A percentile compares a stretch with the other conserved stretches of the same genome.
phyloP scores from a whole-genome alignment of 2,888 invertebrate genomes.

The Fragum fragum region DNA sequence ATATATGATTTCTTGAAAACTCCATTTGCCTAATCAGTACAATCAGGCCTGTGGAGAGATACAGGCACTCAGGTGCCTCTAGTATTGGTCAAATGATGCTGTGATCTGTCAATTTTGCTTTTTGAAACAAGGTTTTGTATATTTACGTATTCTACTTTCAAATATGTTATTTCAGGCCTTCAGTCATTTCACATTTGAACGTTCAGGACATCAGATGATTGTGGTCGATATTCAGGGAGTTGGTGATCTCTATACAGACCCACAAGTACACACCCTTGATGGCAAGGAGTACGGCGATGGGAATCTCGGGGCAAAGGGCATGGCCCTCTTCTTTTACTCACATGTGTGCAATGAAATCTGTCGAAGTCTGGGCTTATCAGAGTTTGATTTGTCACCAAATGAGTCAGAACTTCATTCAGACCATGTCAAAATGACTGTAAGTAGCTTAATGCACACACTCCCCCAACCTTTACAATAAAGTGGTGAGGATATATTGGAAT shows the following conservation, averaged over 20 bases:
- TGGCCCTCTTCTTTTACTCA: slow-evolving; percentile 89
- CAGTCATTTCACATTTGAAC: slow-evolving; percentile 89
- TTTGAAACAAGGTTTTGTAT: too few species aligned
- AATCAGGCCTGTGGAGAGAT: too few species aligned
- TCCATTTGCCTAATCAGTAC: too few species aligned
- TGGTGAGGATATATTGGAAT: too few species aligned
- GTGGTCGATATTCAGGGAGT: slow-evolving; percentile 89
- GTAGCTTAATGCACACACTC: too few species aligned
- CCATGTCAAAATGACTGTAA: slow-evolving; percentile 74
- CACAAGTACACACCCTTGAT: slow-evolving; percentile 88
- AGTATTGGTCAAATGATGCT: too few species aligned
- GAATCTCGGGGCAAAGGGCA: slow-evolving; percentile 89
- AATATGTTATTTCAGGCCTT: slow-evolving; percentile 88
- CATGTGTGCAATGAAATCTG: slow-evolving; percentile 89
- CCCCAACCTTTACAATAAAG: too few species aligned
- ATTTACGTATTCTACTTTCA: too few species aligned
- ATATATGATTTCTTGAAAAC: too few species aligned
- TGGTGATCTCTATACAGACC: slow-evolving; percentile 89
- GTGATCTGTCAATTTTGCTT: too few species aligned
- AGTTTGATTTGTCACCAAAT: slow-evolving; percentile 88
- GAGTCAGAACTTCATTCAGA: slow-evolving; percentile 81
- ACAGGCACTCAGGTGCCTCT: too few species aligned
- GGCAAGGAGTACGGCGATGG: slow-evolving; percentile 89
- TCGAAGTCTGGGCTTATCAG: slow-evolving; percentile 87
- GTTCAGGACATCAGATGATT: slow-evolving; percentile 89